Evolutionary conservation across 1,140 invertebrate genomes (phyloP).

Genomic region (Aphidius ervi): DNA sequence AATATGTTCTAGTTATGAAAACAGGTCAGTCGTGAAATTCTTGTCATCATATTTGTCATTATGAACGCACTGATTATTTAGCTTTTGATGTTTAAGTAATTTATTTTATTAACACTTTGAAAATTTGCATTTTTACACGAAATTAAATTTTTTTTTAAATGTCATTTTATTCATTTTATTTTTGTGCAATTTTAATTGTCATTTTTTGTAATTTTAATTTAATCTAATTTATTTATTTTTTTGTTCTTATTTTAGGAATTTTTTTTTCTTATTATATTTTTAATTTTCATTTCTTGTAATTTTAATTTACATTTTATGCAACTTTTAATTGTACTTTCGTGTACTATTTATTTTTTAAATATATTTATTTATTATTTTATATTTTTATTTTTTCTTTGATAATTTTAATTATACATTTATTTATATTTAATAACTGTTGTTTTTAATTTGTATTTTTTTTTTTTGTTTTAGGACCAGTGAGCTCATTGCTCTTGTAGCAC

Average conservation of each 20-base stretch:
- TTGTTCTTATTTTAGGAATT: slow-evolving; percentile 10
- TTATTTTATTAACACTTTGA: too few species aligned
- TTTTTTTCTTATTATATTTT: neutral
- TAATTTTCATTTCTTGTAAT: slow-evolving; percentile 5
- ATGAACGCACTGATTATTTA: slow-evolving; percentile 15
- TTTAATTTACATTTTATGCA: neutral
- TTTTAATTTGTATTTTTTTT: slow-evolving; percentile 23
- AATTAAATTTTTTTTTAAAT: too few species aligned
- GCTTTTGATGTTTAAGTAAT: slow-evolving; percentile 10
- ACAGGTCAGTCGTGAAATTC: slow-evolving; percentile 30
- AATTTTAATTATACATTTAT: neutral
- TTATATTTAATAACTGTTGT: neutral
- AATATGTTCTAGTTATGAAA: slow-evolving; percentile 23
- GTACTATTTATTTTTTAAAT: neutral
- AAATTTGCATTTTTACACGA: too few species aligned
- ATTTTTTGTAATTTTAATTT: neutral
- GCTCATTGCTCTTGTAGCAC: slow-evolving; percentile 70
- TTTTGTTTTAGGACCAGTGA: slow-evolving; percentile 63
- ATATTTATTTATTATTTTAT: neutral
- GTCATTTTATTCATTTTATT: too few species aligned
- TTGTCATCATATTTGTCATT: slow-evolving; percentile 22
- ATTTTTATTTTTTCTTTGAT: slow-evolving; percentile 3
- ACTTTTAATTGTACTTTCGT: too few species aligned
- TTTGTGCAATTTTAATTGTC: too few species aligned
- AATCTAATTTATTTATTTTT: neutral